Base-by-base conservation (phyloP, 2,888 invertebrate genomes). In the Rhingia rostrata region DNA sequence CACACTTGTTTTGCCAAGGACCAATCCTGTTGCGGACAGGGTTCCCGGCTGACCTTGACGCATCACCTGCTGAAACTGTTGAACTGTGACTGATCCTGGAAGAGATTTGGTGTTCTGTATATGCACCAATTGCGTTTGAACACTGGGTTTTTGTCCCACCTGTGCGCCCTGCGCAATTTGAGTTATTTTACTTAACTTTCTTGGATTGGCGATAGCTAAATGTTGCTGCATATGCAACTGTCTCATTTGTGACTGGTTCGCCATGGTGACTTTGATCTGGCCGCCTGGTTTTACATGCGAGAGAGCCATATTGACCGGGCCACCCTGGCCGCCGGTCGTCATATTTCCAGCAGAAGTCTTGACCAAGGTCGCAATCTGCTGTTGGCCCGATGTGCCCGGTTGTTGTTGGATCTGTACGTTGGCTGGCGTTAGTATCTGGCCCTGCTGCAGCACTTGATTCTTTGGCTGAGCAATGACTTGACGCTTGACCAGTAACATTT, bases 21-120 rank as follows among this genome's bases (percentile, higher is more conserved):
- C 94, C 33, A 91, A 88, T 6, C 94, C 93, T 73, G 91, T 87
- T 1, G 89, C 86, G 7, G 90, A 87, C 47, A 89, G 70, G 0
- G 89, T 87, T 4, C 90, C 93, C 64, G 92, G 93, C 63, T 91
- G 92, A 0, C 93, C 93, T 72, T 94, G 94, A 83, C 95, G 94
- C 90, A 95, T 93, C 9, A 95, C 94, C 89, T 95, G 95, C 84
- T 95, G 95, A 51, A 96, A 93, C 88, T 95, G 95, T 87, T 95
- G 95, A 77, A 95, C 94, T 0, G 95, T 95, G 90, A 95, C 94
- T 0, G 94, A 93, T 0, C 94, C 93, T 0, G 94, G 93, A 51
- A 91, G 73, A 5, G 90, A 88, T 81, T 92, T 92, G 3, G 94
- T 93, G 60, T 94, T 93, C 87, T 95, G 95, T 4, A 96, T 95